These are phyloP conservation scores for Lithophane leautieri DNA, from an alignment of 2,888 invertebrate genomes.

Conservation along the genomic window DNA sequence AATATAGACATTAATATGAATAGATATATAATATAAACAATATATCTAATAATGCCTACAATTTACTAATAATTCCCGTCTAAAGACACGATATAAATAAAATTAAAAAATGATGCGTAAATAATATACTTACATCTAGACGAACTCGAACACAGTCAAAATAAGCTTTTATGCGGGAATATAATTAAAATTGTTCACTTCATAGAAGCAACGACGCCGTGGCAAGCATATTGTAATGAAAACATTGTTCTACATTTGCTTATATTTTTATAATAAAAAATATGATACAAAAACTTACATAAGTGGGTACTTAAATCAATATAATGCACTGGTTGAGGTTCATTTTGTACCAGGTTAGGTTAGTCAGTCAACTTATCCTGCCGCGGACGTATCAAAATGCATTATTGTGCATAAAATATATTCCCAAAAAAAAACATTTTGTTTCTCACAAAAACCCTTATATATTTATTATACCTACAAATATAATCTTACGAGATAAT, in stretches of 20 bases:
- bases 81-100: conserved; percentile 77
- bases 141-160: conserved; percentile 58
- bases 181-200: conserved; percentile 74
- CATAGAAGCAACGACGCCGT: conserved; percentile 85
- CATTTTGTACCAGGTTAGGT: conserved; percentile 84
- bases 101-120: conserved; percentile 73
- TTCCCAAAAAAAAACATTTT: conserved; percentile 71
- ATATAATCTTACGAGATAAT: conserved; percentile 64
- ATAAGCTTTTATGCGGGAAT: conserved; percentile 58
- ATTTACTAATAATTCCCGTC: conserved; percentile 78
- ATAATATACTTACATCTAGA: conserved; percentile 67
- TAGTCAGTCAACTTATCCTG: conserved; percentile 79
- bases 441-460: conserved; percentile 78
- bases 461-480: conserved; percentile 70
- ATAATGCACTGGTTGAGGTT: conserved; percentile 87
- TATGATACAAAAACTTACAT: conserved; percentile 86
- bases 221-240: conserved; percentile 79
- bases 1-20: conserved; percentile 73
- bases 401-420: conserved; percentile 84
- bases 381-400: conserved; percentile 82
- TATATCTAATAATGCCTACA: conserved; percentile 79
- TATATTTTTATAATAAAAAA: conserved; percentile 78
- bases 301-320: conserved; percentile 81
- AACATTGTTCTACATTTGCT: conserved; percentile 80
- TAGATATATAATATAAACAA: conserved; percentile 78